Evolutionary conservation across 1,140 invertebrate genomes (phyloP).

Genomic region (Parapsyche elsis): DNA sequence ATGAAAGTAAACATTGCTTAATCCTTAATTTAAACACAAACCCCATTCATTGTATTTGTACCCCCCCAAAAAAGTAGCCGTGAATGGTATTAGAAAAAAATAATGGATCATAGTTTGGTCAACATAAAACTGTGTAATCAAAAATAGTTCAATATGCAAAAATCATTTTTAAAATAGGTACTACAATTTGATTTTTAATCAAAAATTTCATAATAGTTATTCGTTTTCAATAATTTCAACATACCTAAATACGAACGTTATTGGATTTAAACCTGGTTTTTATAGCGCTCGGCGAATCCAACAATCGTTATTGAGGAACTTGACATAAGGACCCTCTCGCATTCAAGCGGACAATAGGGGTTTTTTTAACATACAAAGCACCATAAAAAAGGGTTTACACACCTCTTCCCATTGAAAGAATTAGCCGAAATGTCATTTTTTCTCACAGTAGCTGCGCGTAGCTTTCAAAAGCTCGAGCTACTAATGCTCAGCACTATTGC

Average conservation of each 20-base stretch:
- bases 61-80: neutral
- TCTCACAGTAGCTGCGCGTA: neutral
- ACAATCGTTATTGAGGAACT: constrained; percentile 29
- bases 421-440: constrained; percentile 39
- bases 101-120: neutral
- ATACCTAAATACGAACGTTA: neutral
- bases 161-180: no score
- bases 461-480: neutral
- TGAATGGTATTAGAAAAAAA: constrained; percentile 8
- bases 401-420: constrained; percentile 45
- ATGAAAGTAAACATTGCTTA: constrained; percentile 51
- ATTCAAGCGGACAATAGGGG: constrained; percentile 11
- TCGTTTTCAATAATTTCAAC: neutral
- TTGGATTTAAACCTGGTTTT: constrained; percentile 14
- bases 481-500: neutral
- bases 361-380: neutral
- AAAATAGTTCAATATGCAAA: no score
- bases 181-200: no score
- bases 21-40: constrained; percentile 39
- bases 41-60: constrained; percentile 40
- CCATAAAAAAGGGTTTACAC: constrained; percentile 46
- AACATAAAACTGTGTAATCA: no score
- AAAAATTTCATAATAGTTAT: no score
- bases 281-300: constrained; percentile 5
- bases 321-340: constrained; percentile 20